Evolutionary conservation across 2,888 invertebrate genomes (phyloP).

Genomic region (Metopia argyrocephala): DNA sequence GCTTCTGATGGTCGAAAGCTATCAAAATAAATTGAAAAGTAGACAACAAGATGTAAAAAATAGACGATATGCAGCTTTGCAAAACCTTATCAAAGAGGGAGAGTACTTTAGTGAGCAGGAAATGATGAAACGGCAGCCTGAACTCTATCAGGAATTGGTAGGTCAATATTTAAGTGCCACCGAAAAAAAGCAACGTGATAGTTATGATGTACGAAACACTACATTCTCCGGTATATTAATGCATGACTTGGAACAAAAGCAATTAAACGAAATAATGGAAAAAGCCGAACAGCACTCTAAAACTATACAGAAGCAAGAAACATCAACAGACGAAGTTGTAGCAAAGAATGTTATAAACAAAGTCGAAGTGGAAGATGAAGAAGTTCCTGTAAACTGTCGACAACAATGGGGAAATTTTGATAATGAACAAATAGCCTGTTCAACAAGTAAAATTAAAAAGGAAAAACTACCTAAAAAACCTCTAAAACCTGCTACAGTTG

Average conservation of each 20-base stretch:
- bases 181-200: slow-evolving; percentile 84
- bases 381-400: slow-evolving; percentile 73
- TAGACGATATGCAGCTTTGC: slow-evolving; percentile 89
- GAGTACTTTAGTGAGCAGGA: slow-evolving; percentile 93
- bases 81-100: slow-evolving; percentile 82
- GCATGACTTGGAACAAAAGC: slow-evolving; percentile 88
- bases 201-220: slow-evolving; percentile 79
- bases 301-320: slow-evolving; percentile 66
- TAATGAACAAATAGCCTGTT: slow-evolving; percentile 74
- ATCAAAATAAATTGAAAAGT: slow-evolving; percentile 81
- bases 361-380: slow-evolving; percentile 54
- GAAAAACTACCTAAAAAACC: not conserved
- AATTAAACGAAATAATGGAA: slow-evolving; percentile 81
- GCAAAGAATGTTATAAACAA: slow-evolving; percentile 8
- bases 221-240: slow-evolving; percentile 88
- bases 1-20: slow-evolving; percentile 82
- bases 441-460: slow-evolving; percentile 65
- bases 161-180: slow-evolving; percentile 90
- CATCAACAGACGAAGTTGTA: not conserved
- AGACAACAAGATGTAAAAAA: slow-evolving; percentile 84
- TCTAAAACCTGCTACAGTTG: slow-evolving; percentile 19
- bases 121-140: slow-evolving; percentile 95
- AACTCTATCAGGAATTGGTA: slow-evolving; percentile 92
- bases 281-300: slow-evolving; percentile 74
- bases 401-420: slow-evolving; percentile 82